phyloP scores from a whole-genome alignment of 2,888 invertebrate species.

The Boloria selene region DNA sequence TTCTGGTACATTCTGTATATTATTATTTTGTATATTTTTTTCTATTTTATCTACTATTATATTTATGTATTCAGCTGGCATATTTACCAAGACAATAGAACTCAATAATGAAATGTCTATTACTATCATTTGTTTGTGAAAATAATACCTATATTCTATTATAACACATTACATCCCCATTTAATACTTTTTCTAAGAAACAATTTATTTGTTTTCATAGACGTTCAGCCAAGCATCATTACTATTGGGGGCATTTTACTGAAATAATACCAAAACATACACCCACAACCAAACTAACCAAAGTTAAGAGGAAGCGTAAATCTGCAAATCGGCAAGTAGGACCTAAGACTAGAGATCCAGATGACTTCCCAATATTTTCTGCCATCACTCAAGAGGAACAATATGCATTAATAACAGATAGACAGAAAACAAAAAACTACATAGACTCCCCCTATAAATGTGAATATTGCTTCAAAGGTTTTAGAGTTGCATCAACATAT shows the following conservation, averaged over 20 bases:
- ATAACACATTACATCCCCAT: too few relatives aligned
- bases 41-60: not conserved
- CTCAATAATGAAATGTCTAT: too few relatives aligned
- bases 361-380: constrained; percentile 59
- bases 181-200: too few relatives aligned
- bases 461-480: constrained; percentile 66
- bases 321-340: constrained; percentile 22
- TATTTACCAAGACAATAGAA: too few relatives aligned
- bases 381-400: constrained; percentile 67
- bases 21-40: too few relatives aligned
- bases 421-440: constrained; percentile 63
- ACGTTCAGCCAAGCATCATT: constrained; percentile 27
- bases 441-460: constrained; percentile 64
- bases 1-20: too few relatives aligned
- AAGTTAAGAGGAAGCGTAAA: constrained; percentile 18
- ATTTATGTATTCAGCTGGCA: too few relatives aligned
- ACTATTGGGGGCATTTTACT: constrained; percentile 29
- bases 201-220: constrained; percentile 2
- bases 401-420: constrained; percentile 57
- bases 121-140: too few relatives aligned
- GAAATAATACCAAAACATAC: constrained; percentile 21
- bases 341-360: constrained; percentile 43
- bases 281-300: constrained; percentile 11
- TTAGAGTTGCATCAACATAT: constrained; percentile 58
- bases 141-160: too few relatives aligned